A percentile compares a stretch with the other conserved stretches of the same genome.
Evolutionary conservation across 2,113 vertebrate species (phyloP).

Genomic region (rabbit (Oryctolagus cuniculus)): mOryCun1.1 NC_091438.1:148252501-148253000

Average conservation of each 20-base stretch:
- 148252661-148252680: neutral
- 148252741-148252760: neutral
- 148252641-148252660: neutral
- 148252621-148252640: neutral
- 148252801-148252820: no score
- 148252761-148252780: rapidly evolving
- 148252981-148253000: neutral
- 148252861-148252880: rapidly evolving
- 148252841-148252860: neutral
- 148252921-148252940: neutral
- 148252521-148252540: neutral
- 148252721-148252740: neutral
- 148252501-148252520: rapidly evolving
- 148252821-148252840: neutral
- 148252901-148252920: no score
- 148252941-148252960: neutral
- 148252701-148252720: neutral
- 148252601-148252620: neutral
- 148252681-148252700: neutral
- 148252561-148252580: neutral
- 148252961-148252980: neutral
- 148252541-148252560: neutral
- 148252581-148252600: neutral
- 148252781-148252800: rapidly evolving
- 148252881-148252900: rapidly evolving